Evolutionary conservation across 2,888 invertebrate genomes (phyloP).

Genomic region (Netelia fuscicornis): DNA sequence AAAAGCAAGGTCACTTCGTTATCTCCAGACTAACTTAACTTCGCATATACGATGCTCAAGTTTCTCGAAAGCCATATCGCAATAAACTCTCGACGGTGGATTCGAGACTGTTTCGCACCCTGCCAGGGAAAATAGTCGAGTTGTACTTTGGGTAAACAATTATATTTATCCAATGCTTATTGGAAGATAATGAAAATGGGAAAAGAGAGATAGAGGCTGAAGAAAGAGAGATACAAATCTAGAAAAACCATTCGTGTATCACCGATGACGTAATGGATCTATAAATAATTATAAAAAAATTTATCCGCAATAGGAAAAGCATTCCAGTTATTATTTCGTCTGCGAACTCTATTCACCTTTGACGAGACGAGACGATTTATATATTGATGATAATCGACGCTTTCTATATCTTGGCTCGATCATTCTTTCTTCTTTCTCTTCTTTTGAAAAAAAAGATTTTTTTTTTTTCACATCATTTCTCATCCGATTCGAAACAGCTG

Average conservation of each 20-base stretch:
- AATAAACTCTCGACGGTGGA: not conserved
- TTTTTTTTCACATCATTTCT: not conserved
- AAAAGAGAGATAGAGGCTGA: not conserved
- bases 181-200: not conserved
- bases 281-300: constrained; percentile 53
- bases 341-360: too few relatives aligned
- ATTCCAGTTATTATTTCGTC: not conserved
- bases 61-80: constrained; percentile 30
- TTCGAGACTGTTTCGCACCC: not conserved
- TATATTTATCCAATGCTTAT: not conserved
- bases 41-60: not conserved
- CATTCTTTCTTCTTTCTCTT: too few relatives aligned
- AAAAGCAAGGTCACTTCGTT: constrained; percentile 25
- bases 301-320: constrained; percentile 5
- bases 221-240: constrained; percentile 22
- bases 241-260: constrained; percentile 38
- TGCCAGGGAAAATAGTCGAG: too few relatives aligned
- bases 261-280: constrained; percentile 49
- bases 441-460: not conserved
- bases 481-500: not conserved
- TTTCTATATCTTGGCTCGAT: too few relatives aligned
- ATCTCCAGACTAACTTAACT: constrained; percentile 40
- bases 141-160: not conserved
- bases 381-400: too few relatives aligned
- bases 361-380: too few relatives aligned